Percentiles rank a stretch among this genome's conserved stretches.
These are phyloP conservation scores for Eutrigla gurnardus DNA, from an alignment of 2,797 vertebrate genomes.

Conservation along the genomic window DNA sequence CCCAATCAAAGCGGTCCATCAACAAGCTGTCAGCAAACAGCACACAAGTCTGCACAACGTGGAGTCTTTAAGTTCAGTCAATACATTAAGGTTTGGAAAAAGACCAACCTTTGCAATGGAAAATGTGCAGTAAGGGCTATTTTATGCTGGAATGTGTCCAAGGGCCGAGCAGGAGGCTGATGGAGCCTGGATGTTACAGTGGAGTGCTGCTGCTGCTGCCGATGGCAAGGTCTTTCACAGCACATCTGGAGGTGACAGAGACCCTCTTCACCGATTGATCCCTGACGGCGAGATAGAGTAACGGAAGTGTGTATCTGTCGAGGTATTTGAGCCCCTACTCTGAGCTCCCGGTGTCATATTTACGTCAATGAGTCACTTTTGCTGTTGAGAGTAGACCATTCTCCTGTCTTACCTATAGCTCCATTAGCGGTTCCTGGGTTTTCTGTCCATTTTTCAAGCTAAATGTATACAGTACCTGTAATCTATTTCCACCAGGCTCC, in stretches of 20 bases:
- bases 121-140: slow-evolving; percentile 39
- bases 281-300: slow-evolving; percentile 22
- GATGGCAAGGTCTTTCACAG: slow-evolving; percentile 30
- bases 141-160: slow-evolving; percentile 44
- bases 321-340: slow-evolving; percentile 1
- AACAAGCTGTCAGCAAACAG: slow-evolving; percentile 45
- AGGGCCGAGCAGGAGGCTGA: slow-evolving; percentile 23
- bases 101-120: slow-evolving; percentile 43
- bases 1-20: slow-evolving; percentile 19
- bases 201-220: slow-evolving; percentile 25
- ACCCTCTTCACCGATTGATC: slow-evolving; percentile 37
- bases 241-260: slow-evolving; percentile 50
- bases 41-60: slow-evolving; percentile 26
- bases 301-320: slow-evolving; percentile 9
- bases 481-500: background rate
- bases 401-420: background rate
- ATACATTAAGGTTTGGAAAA: slow-evolving; percentile 56
- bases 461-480: background rate
- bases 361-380: slow-evolving; percentile 24
- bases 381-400: background rate
- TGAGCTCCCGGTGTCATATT: slow-evolving; percentile 40
- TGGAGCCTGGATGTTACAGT: slow-evolving; percentile 1
- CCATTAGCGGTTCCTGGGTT: background rate
- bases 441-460: background rate
- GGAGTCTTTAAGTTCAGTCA: slow-evolving; percentile 24